A percentile compares a stretch with the other conserved stretches of the same genome.
phyloP scores from a whole-genome alignment of 1,140 invertebrate genomes.

The Cecropterus lyciades region DNA sequence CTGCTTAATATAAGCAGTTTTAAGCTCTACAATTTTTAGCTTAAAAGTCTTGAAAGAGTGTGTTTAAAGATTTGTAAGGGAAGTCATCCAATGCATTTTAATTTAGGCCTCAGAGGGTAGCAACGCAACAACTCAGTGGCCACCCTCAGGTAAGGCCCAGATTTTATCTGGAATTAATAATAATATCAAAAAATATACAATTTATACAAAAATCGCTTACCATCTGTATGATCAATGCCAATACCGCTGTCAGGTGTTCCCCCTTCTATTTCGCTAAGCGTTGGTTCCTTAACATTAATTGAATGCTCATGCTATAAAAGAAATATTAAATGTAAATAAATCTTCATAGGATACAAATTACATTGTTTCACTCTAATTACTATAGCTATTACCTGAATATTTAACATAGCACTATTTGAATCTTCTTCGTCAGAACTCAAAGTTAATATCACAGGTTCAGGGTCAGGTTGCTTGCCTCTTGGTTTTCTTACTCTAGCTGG shows the following conservation, averaged over 20 bases:
- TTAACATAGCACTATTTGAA: conserved; percentile 76
- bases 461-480: conserved; percentile 81
- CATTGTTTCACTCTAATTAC: background rate
- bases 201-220: conserved; percentile 58
- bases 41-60: no score
- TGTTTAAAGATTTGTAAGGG: no score
- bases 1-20: no score
- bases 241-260: conserved; percentile 67
- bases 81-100: no score
- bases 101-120: no score
- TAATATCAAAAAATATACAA: no score
- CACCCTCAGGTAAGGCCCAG: no score
- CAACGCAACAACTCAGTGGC: no score
- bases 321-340: conserved; percentile 24
- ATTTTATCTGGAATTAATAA: no score
- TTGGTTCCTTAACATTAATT: conserved; percentile 69
- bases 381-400: conserved; percentile 57
- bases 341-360: no score
- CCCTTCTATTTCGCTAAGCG: conserved; percentile 73
- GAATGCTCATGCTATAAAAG: conserved; percentile 67
- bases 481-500: conserved; percentile 68
- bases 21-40: no score
- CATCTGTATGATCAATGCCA: conserved; percentile 64
- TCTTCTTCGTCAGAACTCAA: conserved; percentile 88
- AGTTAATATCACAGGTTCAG: conserved; percentile 86